A percentile compares a stretch with the other conserved stretches of the same genome.
Conservation (phyloP, 2,888 invertebrate genomes). For the Penaeus monodon region DNA sequence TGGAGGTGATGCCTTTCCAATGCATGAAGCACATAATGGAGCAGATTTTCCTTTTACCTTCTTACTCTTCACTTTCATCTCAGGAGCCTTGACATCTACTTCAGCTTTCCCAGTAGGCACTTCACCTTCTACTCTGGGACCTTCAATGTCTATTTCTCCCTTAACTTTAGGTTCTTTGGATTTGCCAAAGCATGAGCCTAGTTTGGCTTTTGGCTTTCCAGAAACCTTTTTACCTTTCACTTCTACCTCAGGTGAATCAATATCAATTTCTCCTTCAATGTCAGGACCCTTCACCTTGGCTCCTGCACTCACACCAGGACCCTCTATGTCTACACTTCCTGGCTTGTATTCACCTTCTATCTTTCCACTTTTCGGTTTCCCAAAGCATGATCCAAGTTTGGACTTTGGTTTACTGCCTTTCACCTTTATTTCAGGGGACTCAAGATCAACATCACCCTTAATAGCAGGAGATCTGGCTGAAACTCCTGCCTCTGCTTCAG, state of each 20-base stretch:
- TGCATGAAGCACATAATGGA: slow-evolving; percentile 24
- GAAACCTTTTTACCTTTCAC: slow-evolving; percentile 10
- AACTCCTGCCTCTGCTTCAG: slow-evolving; percentile 14
- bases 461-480: slow-evolving; percentile 26
- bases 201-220: slow-evolving; percentile 36
- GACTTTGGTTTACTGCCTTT: slow-evolving; percentile 39
- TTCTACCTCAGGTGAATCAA: slow-evolving; percentile 28
- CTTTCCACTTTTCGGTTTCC: slow-evolving; percentile 33
- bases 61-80: slow-evolving; percentile 19
- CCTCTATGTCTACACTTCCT: background rate
- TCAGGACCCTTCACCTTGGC: background rate
- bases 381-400: slow-evolving; percentile 49
- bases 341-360: slow-evolving; percentile 37
- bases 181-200: slow-evolving; percentile 44
- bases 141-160: slow-evolving; percentile 35
- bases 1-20: slow-evolving; percentile 24
- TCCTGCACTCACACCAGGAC: slow-evolving; percentile 1
- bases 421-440: slow-evolving; percentile 29
- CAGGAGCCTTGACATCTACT: slow-evolving; percentile 20
- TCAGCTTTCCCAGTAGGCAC: slow-evolving; percentile 1
- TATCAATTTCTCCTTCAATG: slow-evolving; percentile 11
- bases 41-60: slow-evolving; percentile 21
- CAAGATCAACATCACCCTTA: slow-evolving; percentile 11
- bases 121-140: slow-evolving; percentile 14
- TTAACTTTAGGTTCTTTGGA: slow-evolving; percentile 36